phyloP scores from a whole-genome alignment of 2,113 vertebrate species.

The Aptenodytes forsteri region DNA sequence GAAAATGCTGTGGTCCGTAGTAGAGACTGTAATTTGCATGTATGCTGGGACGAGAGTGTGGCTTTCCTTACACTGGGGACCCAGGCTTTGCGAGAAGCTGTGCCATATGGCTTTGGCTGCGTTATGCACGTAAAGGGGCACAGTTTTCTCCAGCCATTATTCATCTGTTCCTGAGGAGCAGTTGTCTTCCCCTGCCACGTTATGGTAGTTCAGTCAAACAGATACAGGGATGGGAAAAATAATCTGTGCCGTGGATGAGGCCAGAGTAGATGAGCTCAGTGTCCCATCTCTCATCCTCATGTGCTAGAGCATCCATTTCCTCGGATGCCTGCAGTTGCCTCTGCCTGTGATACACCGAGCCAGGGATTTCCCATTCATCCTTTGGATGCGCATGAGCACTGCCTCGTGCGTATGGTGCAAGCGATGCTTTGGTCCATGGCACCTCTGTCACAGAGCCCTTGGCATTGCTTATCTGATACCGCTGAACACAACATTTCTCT shows the following conservation, averaged over 20 bases:
- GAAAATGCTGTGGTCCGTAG: neutral
- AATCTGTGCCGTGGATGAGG: neutral
- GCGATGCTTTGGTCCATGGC: rapidly evolving
- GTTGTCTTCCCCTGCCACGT: neutral
- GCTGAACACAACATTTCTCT: neutral
- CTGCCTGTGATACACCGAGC: neutral
- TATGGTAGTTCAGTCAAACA: neutral
- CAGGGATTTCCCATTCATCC: neutral
- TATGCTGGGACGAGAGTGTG: neutral
- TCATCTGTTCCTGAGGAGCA: neutral
- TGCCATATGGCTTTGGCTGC: neutral
- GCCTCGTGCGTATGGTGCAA: rapidly evolving
- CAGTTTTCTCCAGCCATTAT: neutral
- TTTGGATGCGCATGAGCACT: rapidly evolving
- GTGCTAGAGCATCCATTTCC: neutral
- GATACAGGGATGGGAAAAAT: neutral
- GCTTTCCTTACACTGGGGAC: neutral
- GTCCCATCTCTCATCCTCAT: neutral
- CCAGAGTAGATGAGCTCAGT: neutral
- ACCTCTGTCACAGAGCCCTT: rapidly evolving
- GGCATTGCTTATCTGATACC: neutral
- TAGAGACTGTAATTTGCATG: slow-evolving; percentile 27
- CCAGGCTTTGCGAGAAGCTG: neutral
- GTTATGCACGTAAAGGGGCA: neutral
- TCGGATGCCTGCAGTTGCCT: neutral